These are phyloP conservation scores for Eupithecia dodoneata DNA, from an alignment of 2,888 invertebrate genomes.

Conservation along the genomic window DNA sequence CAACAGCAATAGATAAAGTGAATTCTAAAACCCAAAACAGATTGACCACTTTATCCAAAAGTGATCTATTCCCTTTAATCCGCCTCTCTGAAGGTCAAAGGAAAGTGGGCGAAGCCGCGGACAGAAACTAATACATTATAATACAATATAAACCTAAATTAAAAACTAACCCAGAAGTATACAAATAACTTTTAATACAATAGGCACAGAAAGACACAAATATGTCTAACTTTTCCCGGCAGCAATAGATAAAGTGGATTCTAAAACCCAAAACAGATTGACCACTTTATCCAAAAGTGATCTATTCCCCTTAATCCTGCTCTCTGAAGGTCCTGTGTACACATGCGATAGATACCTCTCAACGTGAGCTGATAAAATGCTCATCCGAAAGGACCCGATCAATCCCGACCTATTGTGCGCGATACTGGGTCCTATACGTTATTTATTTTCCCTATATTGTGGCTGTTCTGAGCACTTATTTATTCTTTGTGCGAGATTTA, in stretches of 20 bases:
- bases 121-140: no score
- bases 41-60: slow-evolving; percentile 44
- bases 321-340: slow-evolving; percentile 53
- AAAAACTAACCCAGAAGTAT: no score
- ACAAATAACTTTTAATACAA: no score
- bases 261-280: slow-evolving; percentile 11
- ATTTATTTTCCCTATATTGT: slow-evolving; percentile 31
- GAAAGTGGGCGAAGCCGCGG: no score
- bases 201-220: no score
- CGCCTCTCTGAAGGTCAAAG: slow-evolving; percentile 49
- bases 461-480: slow-evolving; percentile 32
- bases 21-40: slow-evolving; percentile 8
- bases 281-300: slow-evolving; percentile 46
- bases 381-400: slow-evolving; percentile 58
- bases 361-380: slow-evolving; percentile 63
- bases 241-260: neutral
- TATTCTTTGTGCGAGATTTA: slow-evolving; percentile 41
- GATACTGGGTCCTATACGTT: slow-evolving; percentile 52
- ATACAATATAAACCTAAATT: no score
- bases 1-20: neutral
- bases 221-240: neutral
- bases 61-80: slow-evolving; percentile 55
- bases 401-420: slow-evolving; percentile 60
- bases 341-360: slow-evolving; percentile 54
- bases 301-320: slow-evolving; percentile 57